Conservation (phyloP, 2,888 invertebrate genomes). For the Tipula unca region DNA sequence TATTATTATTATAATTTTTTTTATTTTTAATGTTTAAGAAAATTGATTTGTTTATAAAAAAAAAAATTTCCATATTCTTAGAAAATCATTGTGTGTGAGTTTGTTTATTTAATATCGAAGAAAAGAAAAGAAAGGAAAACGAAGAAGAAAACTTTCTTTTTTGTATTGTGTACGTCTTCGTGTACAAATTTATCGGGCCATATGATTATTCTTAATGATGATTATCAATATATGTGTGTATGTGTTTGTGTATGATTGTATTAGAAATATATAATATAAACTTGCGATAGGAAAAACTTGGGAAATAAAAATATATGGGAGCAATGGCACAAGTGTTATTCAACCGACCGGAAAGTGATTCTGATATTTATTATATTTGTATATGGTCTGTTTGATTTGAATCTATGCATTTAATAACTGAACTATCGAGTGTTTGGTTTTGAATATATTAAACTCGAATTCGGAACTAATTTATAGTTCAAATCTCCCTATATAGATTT, state of each 20-base stretch:
- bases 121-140: not conserved
- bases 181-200: not conserved
- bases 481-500: too few relatives aligned
- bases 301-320: not conserved
- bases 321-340: not conserved
- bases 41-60: not conserved
- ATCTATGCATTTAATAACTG: not conserved
- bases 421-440: not conserved
- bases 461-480: too few relatives aligned
- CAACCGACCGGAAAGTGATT: not conserved
- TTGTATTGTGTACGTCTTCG: not conserved
- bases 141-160: not conserved
- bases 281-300: not conserved
- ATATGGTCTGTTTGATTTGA: not conserved
- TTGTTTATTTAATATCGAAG: not conserved
- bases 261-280: not conserved
- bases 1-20: slow-evolving; percentile 1
- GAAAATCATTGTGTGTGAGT: not conserved
- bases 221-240: not conserved
- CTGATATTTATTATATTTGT: not conserved
- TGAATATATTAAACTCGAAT: too few relatives aligned
- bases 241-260: not conserved
- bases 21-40: not conserved
- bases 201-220: not conserved
- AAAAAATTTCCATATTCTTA: not conserved